Evolutionary conservation across 1,140 invertebrate species (phyloP).

Genomic region (Littorina saxatilis): DNA sequence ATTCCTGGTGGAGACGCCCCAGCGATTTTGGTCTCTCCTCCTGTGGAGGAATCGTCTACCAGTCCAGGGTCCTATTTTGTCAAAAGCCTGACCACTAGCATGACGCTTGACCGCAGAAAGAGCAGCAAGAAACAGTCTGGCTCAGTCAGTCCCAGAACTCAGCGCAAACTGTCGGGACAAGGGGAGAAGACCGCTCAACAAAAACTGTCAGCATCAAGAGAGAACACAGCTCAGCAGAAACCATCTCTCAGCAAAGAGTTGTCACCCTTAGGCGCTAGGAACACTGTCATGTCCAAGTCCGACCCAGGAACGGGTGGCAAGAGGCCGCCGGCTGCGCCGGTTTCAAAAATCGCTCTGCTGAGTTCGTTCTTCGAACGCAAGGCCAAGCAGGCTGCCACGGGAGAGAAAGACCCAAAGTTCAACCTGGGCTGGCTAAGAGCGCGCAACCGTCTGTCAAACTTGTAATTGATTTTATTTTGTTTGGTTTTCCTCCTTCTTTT

Average conservation of each 20-base stretch:
- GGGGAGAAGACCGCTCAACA: background rate
- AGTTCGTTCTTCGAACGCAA: conserved; percentile 72
- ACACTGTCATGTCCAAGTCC: background rate
- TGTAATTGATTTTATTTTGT: conserved; percentile 28
- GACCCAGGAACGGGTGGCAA: conserved; percentile 40
- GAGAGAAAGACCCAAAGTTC: conserved; percentile 13
- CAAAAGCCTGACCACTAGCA: conserved; percentile 65
- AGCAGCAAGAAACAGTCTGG: conserved; percentile 43
- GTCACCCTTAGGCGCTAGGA: background rate
- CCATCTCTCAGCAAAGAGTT: background rate
- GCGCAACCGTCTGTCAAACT: conserved; percentile 13
- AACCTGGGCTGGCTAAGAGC: conserved; percentile 21
- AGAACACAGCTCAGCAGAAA: background rate
- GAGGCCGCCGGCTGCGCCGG: conserved; percentile 29
- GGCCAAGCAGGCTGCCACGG: conserved; percentile 53
- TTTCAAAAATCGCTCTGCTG: conserved; percentile 70
- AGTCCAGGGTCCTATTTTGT: conserved; percentile 56
- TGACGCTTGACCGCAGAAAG: conserved; percentile 66
- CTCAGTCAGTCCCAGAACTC: conserved; percentile 29
- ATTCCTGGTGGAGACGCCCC: conserved; percentile 39
- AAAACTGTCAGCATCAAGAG: background rate
- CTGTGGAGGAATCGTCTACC: conserved; percentile 33
- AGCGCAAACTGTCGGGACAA: background rate
- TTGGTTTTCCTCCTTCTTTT: background rate
- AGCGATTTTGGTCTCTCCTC: conserved; percentile 39